These are phyloP conservation scores for Hippopotamyrus pictus DNA, from an alignment of 2,797 vertebrate species.

Conservation along the genomic window DNA sequence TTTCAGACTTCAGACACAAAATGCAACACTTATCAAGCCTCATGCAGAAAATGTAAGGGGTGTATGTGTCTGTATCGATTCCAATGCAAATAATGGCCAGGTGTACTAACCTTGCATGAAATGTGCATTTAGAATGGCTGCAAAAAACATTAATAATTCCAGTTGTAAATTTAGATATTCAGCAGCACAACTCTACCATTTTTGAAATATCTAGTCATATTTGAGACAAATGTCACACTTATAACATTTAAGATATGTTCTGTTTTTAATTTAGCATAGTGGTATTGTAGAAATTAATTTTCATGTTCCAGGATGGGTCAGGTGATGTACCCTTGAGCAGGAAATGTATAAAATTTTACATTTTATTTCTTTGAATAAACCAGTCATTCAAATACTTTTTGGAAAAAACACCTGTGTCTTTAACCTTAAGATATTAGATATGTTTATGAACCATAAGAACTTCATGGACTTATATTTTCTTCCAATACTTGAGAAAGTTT, in stretches of 20 bases:
- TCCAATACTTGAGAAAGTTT: no score
- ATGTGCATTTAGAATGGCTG: neutral
- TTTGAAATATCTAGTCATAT: neutral
- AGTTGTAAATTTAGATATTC: neutral
- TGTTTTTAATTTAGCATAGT: neutral
- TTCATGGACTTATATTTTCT: neutral
- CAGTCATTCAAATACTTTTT: neutral
- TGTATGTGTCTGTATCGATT: neutral
- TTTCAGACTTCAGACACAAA: neutral
- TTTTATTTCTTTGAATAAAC: neutral
- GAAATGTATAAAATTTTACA: neutral
- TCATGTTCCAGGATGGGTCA: neutral
- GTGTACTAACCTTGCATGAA: neutral
- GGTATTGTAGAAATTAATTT: neutral
- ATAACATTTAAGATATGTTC: neutral
- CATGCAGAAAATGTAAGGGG: neutral
- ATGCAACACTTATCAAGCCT: neutral
- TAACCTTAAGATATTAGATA: neutral
- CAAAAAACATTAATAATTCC: neutral
- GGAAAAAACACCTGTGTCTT: neutral
- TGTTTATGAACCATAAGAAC: neutral
- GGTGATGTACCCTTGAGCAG: neutral
- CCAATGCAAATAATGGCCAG: neutral
- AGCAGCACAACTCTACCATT: neutral
- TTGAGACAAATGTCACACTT: neutral